A percentile compares a stretch with the other conserved stretches of the same genome.
phyloP scores from a whole-genome alignment of 2,888 invertebrate genomes.

The Gortyna flavago region DNA sequence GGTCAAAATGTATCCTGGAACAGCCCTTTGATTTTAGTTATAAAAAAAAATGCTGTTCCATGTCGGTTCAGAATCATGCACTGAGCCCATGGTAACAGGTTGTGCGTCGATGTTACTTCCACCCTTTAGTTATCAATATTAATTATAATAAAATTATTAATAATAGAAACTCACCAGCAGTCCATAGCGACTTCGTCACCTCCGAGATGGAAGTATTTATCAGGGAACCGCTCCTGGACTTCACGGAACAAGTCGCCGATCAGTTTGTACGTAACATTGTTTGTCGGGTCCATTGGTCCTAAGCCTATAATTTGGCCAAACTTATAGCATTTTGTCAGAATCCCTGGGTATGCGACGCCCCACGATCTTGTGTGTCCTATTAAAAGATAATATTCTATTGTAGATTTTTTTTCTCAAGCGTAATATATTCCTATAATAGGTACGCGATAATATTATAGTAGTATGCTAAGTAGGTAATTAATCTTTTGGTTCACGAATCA shows the following conservation, averaged over 20 bases:
- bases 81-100: too few relatives aligned
- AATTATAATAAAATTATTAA: too few relatives aligned
- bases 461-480: background rate
- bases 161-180: conserved; percentile 89
- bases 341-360: conserved; percentile 93
- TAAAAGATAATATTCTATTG: conserved; percentile 7
- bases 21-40: too few relatives aligned
- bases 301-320: conserved; percentile 81
- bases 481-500: background rate
- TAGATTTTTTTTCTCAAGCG: background rate
- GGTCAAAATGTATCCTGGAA: too few relatives aligned
- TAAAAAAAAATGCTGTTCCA: too few relatives aligned
- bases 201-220: conserved; percentile 96
- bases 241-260: conserved; percentile 92
- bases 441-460: background rate
- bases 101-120: too few relatives aligned
- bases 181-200: conserved; percentile 96
- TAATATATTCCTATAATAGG: background rate
- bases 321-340: conserved; percentile 93
- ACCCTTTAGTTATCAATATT: background rate
- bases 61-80: too few relatives aligned
- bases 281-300: conserved; percentile 95
- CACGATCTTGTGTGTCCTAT: conserved; percentile 94
- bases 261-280: conserved; percentile 91
- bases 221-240: conserved; percentile 93